Evolutionary conservation across 2,888 invertebrate species (phyloP), one percentile per base, ranked within the genome.

Genomic region (Nymphalis polychloros): DNA sequence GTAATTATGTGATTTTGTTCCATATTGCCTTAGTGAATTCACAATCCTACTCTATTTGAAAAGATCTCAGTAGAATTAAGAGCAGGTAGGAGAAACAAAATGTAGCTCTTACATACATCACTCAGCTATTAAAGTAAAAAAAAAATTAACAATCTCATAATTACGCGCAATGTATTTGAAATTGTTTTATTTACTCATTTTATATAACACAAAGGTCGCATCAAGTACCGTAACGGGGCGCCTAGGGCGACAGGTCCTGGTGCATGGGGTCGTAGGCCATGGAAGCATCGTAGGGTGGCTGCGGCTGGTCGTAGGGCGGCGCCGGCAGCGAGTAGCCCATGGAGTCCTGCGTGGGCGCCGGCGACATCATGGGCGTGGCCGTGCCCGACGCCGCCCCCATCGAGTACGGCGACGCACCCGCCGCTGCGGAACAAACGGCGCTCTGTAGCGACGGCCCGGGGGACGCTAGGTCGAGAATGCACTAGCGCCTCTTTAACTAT

Each of bases 351-450:
- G 97, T 95, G 72, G 97, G 97, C 81, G 97, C 97, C 77, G 98
- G 98, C 70, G 97, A 97, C 97, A 98, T 97, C 97, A 98, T 97
- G 68, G 97, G 98, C 78, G 97, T 97, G 71, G 97, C 97, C 70
- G 97, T 97, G 80, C 97, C 97, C 80, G 96, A 96, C 77, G 97
- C 97, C 76, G 96, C 96, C 79, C 96, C 96, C 96, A 97, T 96
- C 77, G 96, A 97, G 93, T 97, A 97, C 78, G 97, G 97, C 76
- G 97, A 97, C 78, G 97, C 96, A 88, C 95, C 96, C 93, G 94
- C 93, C 91, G 93, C 93, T 89, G 88, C 61, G 73, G 64, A 67
- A 53, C 59, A 62, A 55, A 62, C 52, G 8, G 41, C 50, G 19
- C 23, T 53, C 53, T 20, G 20, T 27, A 16, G 27, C 13, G 27